Evolutionary conservation across 2,888 invertebrate species (phyloP).

Genomic region (Pollenia angustigena): DNA sequence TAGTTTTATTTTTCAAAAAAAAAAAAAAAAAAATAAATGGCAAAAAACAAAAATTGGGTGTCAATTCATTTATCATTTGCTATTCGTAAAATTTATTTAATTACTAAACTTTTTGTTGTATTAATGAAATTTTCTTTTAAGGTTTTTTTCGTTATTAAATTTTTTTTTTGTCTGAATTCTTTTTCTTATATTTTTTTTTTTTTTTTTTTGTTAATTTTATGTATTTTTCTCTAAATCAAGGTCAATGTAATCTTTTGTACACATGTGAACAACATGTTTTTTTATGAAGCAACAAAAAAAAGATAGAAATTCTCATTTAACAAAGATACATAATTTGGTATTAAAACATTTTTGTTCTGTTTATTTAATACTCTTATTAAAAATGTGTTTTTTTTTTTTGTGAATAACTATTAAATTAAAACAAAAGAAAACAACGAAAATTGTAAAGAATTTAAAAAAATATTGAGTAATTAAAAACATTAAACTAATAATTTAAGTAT

Average conservation of each 20-base stretch:
- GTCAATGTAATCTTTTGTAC: slow-evolving; percentile 47
- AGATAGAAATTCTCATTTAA: slow-evolving; percentile 28
- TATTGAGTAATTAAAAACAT: not conserved
- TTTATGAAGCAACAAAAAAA: not conserved
- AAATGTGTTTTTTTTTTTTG: not conserved
- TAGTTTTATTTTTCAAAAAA: not conserved
- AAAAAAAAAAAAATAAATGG: not conserved
- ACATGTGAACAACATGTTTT: slow-evolving; percentile 50
- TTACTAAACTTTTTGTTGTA: slow-evolving; percentile 8
- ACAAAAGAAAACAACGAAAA: slow-evolving; percentile 3
- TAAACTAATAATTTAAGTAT: not conserved
- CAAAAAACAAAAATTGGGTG: slow-evolving; percentile 17
- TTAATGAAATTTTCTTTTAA: slow-evolving; percentile 19
- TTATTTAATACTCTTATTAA: no score
- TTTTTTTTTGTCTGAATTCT: slow-evolving; percentile 23
- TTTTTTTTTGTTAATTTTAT: not conserved
- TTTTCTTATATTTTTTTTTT: not conserved
- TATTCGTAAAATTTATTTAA: slow-evolving; percentile 1
- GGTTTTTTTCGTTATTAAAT: not conserved
- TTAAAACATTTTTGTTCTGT: not conserved
- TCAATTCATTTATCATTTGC: not conserved
- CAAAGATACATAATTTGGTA: not conserved
- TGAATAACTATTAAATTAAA: slow-evolving; percentile 11
- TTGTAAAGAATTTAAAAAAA: not conserved
- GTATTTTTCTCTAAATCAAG: slow-evolving; percentile 50